Percentiles rank a stretch among this genome's conserved stretches.
phyloP scores from a whole-genome alignment of 2,888 invertebrate species.

The Drosophila monieri region DNA sequence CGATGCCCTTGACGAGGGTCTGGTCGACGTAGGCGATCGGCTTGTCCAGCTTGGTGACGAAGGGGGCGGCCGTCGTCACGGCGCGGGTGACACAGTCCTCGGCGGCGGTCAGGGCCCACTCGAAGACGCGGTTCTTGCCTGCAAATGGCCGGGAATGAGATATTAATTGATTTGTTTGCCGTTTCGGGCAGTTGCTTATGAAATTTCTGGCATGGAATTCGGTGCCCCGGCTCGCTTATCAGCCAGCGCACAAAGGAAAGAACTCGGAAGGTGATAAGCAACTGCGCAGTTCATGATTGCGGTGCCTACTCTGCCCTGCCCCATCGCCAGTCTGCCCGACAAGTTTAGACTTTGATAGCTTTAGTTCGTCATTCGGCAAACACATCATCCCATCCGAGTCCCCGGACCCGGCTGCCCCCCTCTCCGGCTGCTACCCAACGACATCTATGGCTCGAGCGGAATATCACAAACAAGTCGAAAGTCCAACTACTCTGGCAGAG shows the following conservation, averaged over 20 bases:
- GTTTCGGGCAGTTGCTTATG: conserved; percentile 1
- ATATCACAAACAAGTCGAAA: conserved; percentile 74
- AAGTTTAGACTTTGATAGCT: conserved; percentile 52
- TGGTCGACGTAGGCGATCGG: conserved; percentile 87
- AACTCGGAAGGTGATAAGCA: conserved; percentile 53
- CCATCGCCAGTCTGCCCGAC: conserved; percentile 22
- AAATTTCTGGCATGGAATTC: conserved; percentile 3
- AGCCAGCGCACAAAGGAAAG: neutral
- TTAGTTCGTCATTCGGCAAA: conserved; percentile 47
- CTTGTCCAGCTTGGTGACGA: conserved; percentile 85
- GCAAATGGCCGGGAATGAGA: conserved; percentile 26
- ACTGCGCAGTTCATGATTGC: conserved; percentile 56
- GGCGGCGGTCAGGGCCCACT: conserved; percentile 89
- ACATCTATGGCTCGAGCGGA: conserved; percentile 9
- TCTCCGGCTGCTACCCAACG: neutral
- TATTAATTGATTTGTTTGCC: neutral
- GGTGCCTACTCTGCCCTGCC: neutral
- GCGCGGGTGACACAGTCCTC: conserved; percentile 87
- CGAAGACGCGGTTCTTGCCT: conserved; percentile 88
- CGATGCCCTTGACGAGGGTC: conserved; percentile 87
- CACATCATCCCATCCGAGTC: conserved; percentile 35
- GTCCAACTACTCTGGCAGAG: conserved; percentile 57
- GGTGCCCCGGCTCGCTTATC: conserved; percentile 1
- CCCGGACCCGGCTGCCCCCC: neutral
- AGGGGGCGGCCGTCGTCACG: conserved; percentile 86